Evolutionary conservation across 1,140 invertebrate genomes (phyloP), one percentile per base, ranked within the genome.

Genomic region (Nymphalis io): DNA sequence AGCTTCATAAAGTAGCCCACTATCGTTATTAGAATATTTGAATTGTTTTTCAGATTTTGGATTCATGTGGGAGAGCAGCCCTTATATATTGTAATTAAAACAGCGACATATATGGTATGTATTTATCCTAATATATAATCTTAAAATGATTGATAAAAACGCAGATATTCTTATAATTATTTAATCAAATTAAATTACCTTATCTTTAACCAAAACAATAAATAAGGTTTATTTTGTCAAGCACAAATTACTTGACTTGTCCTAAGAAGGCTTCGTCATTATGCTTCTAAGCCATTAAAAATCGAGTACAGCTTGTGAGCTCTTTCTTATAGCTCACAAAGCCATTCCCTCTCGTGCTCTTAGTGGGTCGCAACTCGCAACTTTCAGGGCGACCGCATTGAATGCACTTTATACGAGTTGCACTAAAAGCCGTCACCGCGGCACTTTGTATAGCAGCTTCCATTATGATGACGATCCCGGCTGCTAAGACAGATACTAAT

Each of bases 251-350:
- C 46, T 51, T 4, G 16, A 46, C 16, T 51, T 51, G 46, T 20
- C 16, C 46, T 18, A 46, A 46, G 20, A 51, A 51, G 46, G 46
- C 16, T 20, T 20, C 20, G 46, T 51, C 46, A 51, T 51, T 55
- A 51, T 51, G 13, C 51, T 12, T 20, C 46, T 51, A 63, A 63
- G 46, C 60, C 33, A 63, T 63, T 63, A 62, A 60, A 33, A 33
- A 48, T 46, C 42, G 60, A 61, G 18, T 21, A 16, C 57, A 33
- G 60, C 60, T 21, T 18, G 27, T 40, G 38, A 60, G 58, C 33
- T 16, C n/a, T 39, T 61, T 61, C 46, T 44, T 48, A 39, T 4
- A 44, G 60, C 60, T 38, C 46, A 13, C 23, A 63, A 63, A 63
- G 60, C 60, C 33, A 18, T 38, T 60, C 15, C 33, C 16, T 51